Conservation (phyloP, 2,888 invertebrate genomes). For the Leptogaster cylindrica region DNA sequence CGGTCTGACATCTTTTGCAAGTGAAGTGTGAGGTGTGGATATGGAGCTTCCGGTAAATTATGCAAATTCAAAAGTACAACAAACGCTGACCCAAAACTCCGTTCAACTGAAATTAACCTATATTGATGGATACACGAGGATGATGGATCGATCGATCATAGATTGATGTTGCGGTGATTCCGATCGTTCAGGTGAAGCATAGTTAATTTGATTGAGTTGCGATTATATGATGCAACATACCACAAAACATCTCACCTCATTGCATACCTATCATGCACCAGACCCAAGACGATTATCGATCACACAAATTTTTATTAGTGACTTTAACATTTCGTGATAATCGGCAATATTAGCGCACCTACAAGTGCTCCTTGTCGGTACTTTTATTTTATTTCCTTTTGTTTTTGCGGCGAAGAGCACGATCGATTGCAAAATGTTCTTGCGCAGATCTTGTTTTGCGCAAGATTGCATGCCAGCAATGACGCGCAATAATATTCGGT, state of each 20-base stretch:
- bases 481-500: no score
- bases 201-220: slow-evolving; percentile 13
- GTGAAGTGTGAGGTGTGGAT: slow-evolving; percentile 26
- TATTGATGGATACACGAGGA: slow-evolving; percentile 9
- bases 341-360: slow-evolving; percentile 19
- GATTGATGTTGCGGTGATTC: slow-evolving; percentile 14
- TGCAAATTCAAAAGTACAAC: slow-evolving; percentile 19
- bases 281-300: background rate
- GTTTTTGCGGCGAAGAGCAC: slow-evolving; percentile 7
- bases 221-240: slow-evolving; percentile 7
- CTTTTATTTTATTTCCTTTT: background rate
- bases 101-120: slow-evolving; percentile 11
- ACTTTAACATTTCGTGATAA: slow-evolving; percentile 32
- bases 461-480: slow-evolving; percentile 27
- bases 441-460: background rate
- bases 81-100: slow-evolving; percentile 27
- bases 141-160: slow-evolving; percentile 35
- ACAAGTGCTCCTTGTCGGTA: background rate
- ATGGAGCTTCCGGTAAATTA: slow-evolving; percentile 38
- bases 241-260: background rate
- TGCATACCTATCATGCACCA: background rate
- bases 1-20: slow-evolving; percentile 1
- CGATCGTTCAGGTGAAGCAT: slow-evolving; percentile 1
- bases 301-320: slow-evolving; percentile 19
- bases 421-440: slow-evolving; percentile 26